Base-by-base conservation (phyloP, 92 coral and sea anemone species). In the Scolanthus callimorphus region DNA sequence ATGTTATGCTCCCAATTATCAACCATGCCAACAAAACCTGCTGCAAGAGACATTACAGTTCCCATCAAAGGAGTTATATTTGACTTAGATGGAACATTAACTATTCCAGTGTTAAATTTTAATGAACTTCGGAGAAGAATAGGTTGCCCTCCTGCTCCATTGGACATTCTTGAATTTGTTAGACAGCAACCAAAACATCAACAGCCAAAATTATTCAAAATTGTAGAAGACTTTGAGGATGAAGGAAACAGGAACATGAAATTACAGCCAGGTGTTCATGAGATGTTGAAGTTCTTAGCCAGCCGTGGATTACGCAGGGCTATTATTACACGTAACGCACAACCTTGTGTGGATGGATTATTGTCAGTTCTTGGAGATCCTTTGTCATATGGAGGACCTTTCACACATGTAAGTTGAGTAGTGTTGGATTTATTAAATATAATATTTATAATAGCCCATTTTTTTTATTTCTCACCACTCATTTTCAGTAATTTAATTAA, bases 71-170 rank as follows among this genome's bases (percentile, higher is more conserved):
- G 97, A 0, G 55, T 90, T 44, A 76, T 90, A 15, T 90, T 90
- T 53, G 97, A 90, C 55, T 59, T 90, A 70, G 97, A 90, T 56
- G 97, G 97, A 1, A 90, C 97, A 27, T 65, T 90, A 19, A 90
- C 97, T 51, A 25, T 90, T 17, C 97, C 97, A 20, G 77, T 82
- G 25, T 54, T 90, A 15, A 66, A 90, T 43, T 90, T 90, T 52
- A 62, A 77, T 8, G 66, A 63, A 25, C 72, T 90, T 8, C 70
- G 97, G 23, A 46, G 43, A 57, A 56, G 29, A 2, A 63, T 90
- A 25, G 79, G 76, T 38, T 82, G 95, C 29, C 84, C 94, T 15
- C 74, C 81, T 3, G 57, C 80, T 6, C 83, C 84, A 17, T 61
- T 59, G 15, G 97, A 86, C 23, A 73, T 90, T 29, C 68, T 90